These are phyloP conservation scores for Physella acuta DNA, from an alignment of 1,140 invertebrate species.

Conservation along the genomic window DNA sequence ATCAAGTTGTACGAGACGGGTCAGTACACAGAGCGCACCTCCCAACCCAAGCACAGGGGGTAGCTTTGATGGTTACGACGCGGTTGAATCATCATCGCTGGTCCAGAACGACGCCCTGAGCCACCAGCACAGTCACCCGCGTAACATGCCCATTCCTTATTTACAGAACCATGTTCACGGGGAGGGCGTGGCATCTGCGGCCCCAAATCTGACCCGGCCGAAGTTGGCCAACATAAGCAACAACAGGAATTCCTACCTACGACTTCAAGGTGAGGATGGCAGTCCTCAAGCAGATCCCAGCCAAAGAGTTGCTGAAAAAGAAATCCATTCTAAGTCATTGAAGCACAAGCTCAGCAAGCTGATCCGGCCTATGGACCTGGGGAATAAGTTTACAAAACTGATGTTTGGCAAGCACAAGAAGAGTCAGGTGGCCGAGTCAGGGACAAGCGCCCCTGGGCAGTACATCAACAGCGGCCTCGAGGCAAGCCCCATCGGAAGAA, in stretches of 20 bases:
- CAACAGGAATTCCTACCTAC: constrained; percentile 16
- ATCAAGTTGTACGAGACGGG: constrained; percentile 51
- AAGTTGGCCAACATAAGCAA: constrained; percentile 64
- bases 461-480: constrained; percentile 1
- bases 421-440: background rate
- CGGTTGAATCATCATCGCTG: constrained; percentile 55
- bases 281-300: background rate
- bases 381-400: constrained; percentile 28
- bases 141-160: constrained; percentile 70
- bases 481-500: background rate
- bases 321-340: constrained; percentile 30
- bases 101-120: constrained; percentile 62
- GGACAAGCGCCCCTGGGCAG: background rate
- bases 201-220: constrained; percentile 36
- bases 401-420: constrained; percentile 22
- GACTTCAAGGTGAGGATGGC: constrained; percentile 6
- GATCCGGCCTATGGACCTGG: constrained; percentile 40
- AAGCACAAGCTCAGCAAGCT: constrained; percentile 36
- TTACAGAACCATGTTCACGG: constrained; percentile 70
- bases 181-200: constrained; percentile 18
- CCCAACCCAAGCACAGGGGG: constrained; percentile 9
- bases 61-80: constrained; percentile 58
- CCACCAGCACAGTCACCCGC: constrained; percentile 32
- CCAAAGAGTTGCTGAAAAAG: background rate
- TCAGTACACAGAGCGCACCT: constrained; percentile 27